Base-by-base conservation (phyloP, 2,888 invertebrate genomes). In the Lamellibrachia satsuma region DNA sequence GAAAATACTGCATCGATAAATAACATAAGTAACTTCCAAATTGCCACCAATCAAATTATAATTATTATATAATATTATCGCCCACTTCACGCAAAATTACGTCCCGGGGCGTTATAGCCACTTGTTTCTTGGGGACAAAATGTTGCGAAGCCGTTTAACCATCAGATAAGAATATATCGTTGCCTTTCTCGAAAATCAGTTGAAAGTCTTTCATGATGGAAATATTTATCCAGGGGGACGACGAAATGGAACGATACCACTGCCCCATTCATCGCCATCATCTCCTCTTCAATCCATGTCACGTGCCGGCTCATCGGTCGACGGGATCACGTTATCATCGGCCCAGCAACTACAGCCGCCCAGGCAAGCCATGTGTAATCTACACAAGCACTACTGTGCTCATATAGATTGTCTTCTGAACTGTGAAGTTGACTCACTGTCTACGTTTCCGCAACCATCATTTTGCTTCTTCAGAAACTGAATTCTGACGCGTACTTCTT, bases 171-270 rank as follows among this genome's bases (percentile, higher is more conserved):
- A 75, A 75, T 75, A 15, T 75, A n/a, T 22, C 15, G 15, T 75
- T 75, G 57, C n/a, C 3, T 75, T 22, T 22, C 22, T 11, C 3
- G 6, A 15, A 11, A 15, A 75, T 15, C 6, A 75, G 3, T 75
- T 15, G 15, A 15, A n/a, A 75, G 75, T 75, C 4, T 75, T 15
- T 22, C 75, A 75, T 22, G 15, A 22, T 75, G 75, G n/a, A 22
- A 22, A n/a, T 75, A 39, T 11, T 3, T 6, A 75, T n/a, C 8
- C 15, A 92, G 92, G 92, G 52, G 7, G 93, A 93, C 90, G 93
- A 92, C 9, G 92, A 92, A 51, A 90, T 90, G 91, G 90, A 92
- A 55, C 52, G 60, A n/a, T 91, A 92, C 57, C 39, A 52, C 52
- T 92, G 92, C 39, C 39, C 90, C 22, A 51, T 92, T 7, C 91